A percentile compares a stretch with the other conserved stretches of the same genome.
Evolutionary conservation across 2,113 vertebrate genomes (phyloP).

Genomic region (Stictonetta naevosa): DNA sequence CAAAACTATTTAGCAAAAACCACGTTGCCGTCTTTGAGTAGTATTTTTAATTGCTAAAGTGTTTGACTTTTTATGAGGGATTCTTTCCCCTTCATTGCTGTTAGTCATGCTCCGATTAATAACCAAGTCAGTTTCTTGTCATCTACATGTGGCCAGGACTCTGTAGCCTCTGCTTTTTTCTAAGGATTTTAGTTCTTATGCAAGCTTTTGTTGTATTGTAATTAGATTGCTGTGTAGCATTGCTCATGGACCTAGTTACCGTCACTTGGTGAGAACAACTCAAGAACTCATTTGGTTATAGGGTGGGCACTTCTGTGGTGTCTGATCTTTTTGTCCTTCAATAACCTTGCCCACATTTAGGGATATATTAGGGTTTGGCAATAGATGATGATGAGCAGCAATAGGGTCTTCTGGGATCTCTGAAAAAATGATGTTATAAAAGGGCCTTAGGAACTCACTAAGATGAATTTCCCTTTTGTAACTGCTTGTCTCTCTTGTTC

Average conservation of each 20-base stretch:
- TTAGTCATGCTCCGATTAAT: background rate
- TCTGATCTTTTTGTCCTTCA: background rate
- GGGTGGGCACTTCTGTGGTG: background rate
- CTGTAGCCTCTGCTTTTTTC: background rate
- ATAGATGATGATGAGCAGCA: background rate
- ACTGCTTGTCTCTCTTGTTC: background rate
- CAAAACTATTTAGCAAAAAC: background rate
- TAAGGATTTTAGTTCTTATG: background rate
- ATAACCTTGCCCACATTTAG: background rate
- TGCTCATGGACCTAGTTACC: background rate
- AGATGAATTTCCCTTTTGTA: background rate
- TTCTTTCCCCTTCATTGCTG: background rate
- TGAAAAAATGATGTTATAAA: background rate
- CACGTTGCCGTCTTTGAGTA: background rate
- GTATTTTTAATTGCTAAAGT: background rate
- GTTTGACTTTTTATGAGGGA: background rate
- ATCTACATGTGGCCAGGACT: background rate
- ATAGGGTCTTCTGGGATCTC: background rate
- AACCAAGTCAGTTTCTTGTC: background rate
- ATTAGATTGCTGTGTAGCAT: background rate
- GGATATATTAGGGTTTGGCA: background rate
- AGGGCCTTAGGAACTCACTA: background rate
- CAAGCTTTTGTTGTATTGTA: background rate
- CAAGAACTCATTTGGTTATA: rapidly evolving
- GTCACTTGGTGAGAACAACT: background rate